These are phyloP conservation scores for Zaprionus taronus DNA, from an alignment of 1,140 invertebrate genomes.

Conservation along the genomic window DNA sequence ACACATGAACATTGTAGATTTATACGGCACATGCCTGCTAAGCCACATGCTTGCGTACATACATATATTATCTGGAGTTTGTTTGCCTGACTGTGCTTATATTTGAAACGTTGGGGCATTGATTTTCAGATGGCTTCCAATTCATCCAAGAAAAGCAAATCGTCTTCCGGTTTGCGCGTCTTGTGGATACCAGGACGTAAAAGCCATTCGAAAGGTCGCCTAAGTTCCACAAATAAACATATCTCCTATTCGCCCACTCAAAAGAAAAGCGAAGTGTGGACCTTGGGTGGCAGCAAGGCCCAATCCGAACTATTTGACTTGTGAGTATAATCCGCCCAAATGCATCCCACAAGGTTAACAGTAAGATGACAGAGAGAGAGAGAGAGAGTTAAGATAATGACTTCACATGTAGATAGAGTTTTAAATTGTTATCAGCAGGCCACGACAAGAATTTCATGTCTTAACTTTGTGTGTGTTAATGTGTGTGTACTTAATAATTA, in stretches of 20 bases:
- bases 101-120: slow-evolving; percentile 36
- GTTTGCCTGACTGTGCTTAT: slow-evolving; percentile 19
- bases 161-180: slow-evolving; percentile 72
- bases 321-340: slow-evolving; percentile 61
- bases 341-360: too few relatives aligned
- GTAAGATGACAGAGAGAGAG: not conserved
- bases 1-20: not conserved
- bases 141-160: slow-evolving; percentile 69
- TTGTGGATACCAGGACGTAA: slow-evolving; percentile 81
- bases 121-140: slow-evolving; percentile 74
- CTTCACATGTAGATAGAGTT: not conserved
- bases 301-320: slow-evolving; percentile 72
- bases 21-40: not conserved
- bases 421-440: slow-evolving; percentile 8
- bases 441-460: slow-evolving; percentile 2
- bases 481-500: slow-evolving; percentile 8
- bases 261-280: slow-evolving; percentile 81
- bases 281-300: slow-evolving; percentile 74
- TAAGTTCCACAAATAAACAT: slow-evolving; percentile 69
- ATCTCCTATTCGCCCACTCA: slow-evolving; percentile 65
- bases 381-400: too few relatives aligned
- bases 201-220: slow-evolving; percentile 71
- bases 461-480: slow-evolving; percentile 1
- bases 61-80: not conserved
- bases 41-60: not conserved